Evolutionary conservation across 1,140 invertebrate genomes (phyloP).

Genomic region (Orchestia grillus): DNA sequence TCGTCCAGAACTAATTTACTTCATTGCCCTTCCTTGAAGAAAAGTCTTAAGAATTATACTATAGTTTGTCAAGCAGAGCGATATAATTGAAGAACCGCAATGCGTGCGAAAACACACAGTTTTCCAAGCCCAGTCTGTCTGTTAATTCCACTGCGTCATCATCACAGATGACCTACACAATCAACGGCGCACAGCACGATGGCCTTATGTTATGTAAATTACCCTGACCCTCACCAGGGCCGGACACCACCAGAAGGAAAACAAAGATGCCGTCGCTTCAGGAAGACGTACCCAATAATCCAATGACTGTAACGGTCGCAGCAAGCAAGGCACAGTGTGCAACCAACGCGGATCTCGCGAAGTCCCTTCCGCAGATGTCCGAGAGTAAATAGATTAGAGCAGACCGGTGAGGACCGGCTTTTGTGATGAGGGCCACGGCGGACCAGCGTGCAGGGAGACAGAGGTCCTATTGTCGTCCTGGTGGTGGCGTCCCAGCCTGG

Average conservation of each 20-base stretch:
- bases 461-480: background rate
- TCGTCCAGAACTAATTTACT: no score
- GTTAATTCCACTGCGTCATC: no score
- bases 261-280: background rate
- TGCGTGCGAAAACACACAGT: no score
- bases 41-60: no score
- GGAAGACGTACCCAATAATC: background rate
- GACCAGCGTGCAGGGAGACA: slow-evolving; percentile 9
- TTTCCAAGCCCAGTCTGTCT: no score
- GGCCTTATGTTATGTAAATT: no score
- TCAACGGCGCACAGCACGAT: no score
- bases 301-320: background rate
- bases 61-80: no score
- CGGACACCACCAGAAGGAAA: background rate
- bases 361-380: background rate
- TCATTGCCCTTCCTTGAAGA: no score
- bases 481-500: background rate
- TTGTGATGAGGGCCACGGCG: background rate
- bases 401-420: background rate
- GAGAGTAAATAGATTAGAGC: slow-evolving; percentile 15
- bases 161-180: no score
- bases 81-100: no score
- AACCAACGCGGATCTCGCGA: background rate
- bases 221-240: no score
- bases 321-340: background rate